Evolutionary conservation across 1,140 invertebrate species (phyloP).

Genomic region (Drosophila funebris): DNA sequence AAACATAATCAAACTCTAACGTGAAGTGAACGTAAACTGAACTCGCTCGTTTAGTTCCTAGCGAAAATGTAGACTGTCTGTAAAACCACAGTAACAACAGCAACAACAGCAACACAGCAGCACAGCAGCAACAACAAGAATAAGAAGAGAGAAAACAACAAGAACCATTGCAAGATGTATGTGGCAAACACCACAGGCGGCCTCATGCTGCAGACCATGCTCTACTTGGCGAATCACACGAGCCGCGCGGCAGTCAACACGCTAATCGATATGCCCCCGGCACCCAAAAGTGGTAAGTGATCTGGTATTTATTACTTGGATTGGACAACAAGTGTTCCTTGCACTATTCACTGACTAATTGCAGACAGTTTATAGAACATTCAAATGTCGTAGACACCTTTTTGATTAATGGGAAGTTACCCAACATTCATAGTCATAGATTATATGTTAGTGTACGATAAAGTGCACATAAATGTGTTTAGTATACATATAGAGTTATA

Average conservation of each 20-base stretch:
- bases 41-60: conserved; percentile 2
- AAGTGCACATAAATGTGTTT: too few relatives aligned
- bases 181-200: conserved; percentile 79
- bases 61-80: conserved; percentile 31
- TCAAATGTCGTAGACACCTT: too few relatives aligned
- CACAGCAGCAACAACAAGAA: neutral
- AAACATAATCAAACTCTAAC: neutral
- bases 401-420: too few relatives aligned
- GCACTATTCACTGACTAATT: too few relatives aligned
- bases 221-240: conserved; percentile 82
- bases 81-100: neutral
- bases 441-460: neutral
- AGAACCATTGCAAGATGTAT: conserved; percentile 56
- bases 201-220: conserved; percentile 81
- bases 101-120: neutral
- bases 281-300: conserved; percentile 79
- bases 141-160: neutral
- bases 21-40: conserved; percentile 20
- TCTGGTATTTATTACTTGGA: neutral
- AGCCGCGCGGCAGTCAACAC: conserved; percentile 78
- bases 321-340: neutral
- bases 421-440: too few relatives aligned
- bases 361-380: too few relatives aligned
- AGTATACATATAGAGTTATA: too few relatives aligned
- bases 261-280: conserved; percentile 71